A percentile compares a stretch with the other conserved stretches of the same genome.
These are phyloP conservation scores for Enteromius fasciolatus DNA, from an alignment of 2,797 vertebrate species.

Conservation along the genomic window DNA sequence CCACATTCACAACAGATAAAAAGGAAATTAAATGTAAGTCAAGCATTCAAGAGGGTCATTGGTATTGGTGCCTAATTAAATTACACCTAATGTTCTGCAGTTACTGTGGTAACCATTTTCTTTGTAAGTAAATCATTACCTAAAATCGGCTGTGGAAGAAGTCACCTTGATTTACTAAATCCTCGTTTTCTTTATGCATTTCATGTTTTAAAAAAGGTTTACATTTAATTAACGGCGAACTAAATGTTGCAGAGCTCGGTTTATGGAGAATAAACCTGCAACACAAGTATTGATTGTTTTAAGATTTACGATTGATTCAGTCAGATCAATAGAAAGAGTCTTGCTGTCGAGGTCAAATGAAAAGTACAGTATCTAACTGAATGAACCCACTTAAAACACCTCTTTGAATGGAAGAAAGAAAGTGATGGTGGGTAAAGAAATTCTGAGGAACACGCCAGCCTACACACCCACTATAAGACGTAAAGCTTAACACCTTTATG, in stretches of 20 bases:
- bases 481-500: constrained; percentile 13
- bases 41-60: constrained; percentile 5
- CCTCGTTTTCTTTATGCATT: neutral
- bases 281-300: constrained; percentile 33
- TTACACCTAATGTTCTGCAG: neutral
- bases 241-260: constrained; percentile 4
- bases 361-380: constrained; percentile 37
- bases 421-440: neutral
- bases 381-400: constrained; percentile 7
- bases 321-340: constrained; percentile 26
- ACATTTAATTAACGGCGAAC: constrained; percentile 27
- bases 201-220: constrained; percentile 6
- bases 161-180: neutral
- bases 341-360: constrained; percentile 32
- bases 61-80: neutral
- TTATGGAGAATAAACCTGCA: constrained; percentile 10
- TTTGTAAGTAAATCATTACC: constrained; percentile 5
- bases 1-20: neutral
- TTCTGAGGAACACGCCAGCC: neutral
- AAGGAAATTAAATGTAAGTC: neutral
- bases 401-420: neutral
- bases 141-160: neutral
- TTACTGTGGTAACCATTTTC: constrained; percentile 2
- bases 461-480: neutral
- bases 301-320: constrained; percentile 34